Evolutionary conservation across 2,797 vertebrate genomes (phyloP).

Genomic region (Fringilla coelebs): DNA sequence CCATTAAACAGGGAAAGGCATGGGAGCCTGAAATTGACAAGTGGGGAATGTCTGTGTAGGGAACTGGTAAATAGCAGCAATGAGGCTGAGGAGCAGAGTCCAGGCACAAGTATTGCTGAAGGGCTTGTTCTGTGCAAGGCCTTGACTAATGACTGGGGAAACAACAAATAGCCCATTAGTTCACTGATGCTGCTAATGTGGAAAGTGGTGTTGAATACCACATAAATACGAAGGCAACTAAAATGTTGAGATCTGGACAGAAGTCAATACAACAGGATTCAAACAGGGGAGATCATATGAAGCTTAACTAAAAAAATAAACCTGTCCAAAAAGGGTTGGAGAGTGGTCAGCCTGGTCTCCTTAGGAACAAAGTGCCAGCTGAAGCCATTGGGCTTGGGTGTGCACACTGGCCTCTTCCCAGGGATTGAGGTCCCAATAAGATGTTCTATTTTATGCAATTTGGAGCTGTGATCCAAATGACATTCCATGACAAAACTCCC

Average conservation of each 20-base stretch:
- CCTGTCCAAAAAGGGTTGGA: background rate
- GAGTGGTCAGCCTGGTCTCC: background rate
- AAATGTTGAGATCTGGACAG: background rate
- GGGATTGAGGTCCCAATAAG: background rate
- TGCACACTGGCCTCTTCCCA: background rate
- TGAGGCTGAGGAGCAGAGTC: background rate
- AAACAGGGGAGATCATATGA: background rate
- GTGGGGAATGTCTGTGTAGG: background rate
- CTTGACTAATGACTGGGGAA: background rate
- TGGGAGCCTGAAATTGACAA: background rate
- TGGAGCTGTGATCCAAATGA: background rate
- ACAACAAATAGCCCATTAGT: slow-evolving; percentile 8
- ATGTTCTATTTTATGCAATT: background rate
- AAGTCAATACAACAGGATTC: background rate
- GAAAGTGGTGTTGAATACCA: background rate
- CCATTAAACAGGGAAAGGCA: background rate
- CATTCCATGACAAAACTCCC: background rate
- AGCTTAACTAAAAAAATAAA: background rate
- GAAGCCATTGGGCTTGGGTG: rapidly evolving
- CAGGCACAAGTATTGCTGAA: background rate
- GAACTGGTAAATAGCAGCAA: background rate
- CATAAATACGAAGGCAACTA: background rate
- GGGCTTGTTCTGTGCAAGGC: background rate
- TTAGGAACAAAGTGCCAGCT: background rate
- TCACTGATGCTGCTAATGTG: slow-evolving; percentile 25